These are phyloP conservation scores for Origma solitaria DNA, from an alignment of 2,113 vertebrate species.

Conservation along the genomic window DNA sequence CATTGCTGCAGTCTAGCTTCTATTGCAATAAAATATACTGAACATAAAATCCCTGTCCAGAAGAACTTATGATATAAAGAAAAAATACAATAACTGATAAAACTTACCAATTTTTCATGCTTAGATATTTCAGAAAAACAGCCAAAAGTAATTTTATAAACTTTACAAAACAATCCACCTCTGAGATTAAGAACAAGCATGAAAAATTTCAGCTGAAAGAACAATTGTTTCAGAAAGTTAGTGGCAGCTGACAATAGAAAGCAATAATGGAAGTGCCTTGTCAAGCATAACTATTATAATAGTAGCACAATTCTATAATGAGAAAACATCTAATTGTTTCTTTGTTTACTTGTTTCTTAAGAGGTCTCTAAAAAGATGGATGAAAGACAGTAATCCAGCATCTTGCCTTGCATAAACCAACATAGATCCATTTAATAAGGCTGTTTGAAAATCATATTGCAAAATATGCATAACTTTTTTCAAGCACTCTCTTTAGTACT, in stretches of 20 bases:
- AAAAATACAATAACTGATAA: conserved; percentile 10
- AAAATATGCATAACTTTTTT: neutral
- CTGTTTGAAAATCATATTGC: neutral
- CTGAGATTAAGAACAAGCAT: conserved; percentile 6
- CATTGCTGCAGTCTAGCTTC: neutral
- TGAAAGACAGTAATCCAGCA: neutral
- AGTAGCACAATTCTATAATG: neutral
- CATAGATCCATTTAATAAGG: neutral
- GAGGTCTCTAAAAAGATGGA: neutral
- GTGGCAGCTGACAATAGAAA: conserved; percentile 21
- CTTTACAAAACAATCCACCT: neutral
- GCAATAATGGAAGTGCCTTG: conserved; percentile 1
- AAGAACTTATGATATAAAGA: conserved; percentile 6
- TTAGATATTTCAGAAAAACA: conserved; percentile 23
- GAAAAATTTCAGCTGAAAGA: conserved; percentile 25
- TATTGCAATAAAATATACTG: neutral
- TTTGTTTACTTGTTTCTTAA: conserved; percentile 11
- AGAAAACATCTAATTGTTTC: conserved; percentile 28
- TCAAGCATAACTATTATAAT: conserved; percentile 9
- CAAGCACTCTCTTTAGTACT: neutral
- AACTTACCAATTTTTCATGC: neutral
- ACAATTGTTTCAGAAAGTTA: conserved; percentile 28
- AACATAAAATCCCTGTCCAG: conserved; percentile 14
- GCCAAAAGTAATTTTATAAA: conserved; percentile 20
- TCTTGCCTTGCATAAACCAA: neutral